Percentiles rank a stretch among this genome's conserved stretches.
Conservation (phyloP, 1,140 invertebrate species). For the Cydia fagiglandana region DNA sequence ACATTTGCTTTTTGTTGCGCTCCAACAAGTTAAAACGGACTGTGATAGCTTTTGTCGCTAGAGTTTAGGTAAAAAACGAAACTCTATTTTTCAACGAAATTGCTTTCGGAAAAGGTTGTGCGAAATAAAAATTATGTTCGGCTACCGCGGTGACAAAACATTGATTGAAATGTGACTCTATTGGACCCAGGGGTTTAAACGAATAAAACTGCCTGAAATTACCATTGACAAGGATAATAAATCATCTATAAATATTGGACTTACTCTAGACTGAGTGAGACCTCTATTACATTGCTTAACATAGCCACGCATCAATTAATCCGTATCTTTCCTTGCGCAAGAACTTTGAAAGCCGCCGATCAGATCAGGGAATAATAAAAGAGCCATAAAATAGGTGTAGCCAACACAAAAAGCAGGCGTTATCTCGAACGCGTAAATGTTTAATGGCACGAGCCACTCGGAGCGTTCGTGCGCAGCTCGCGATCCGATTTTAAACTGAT, state of each 20-base stretch:
- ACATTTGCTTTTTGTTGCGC: slow-evolving; percentile 54
- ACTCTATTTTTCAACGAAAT: slow-evolving; percentile 30
- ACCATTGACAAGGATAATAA: background rate
- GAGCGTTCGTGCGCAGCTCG: slow-evolving; percentile 54
- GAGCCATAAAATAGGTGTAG: slow-evolving; percentile 60
- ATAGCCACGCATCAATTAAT: slow-evolving; percentile 48
- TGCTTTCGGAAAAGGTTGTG: slow-evolving; percentile 21
- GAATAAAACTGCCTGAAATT: background rate
- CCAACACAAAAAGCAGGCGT: slow-evolving; percentile 67
- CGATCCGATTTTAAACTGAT: slow-evolving; percentile 74
- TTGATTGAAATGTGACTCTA: slow-evolving; percentile 14
- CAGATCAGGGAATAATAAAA: slow-evolving; percentile 71
- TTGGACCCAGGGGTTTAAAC: background rate
- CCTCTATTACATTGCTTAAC: background rate
- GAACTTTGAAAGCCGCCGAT: slow-evolving; percentile 51
- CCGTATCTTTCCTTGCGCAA: slow-evolving; percentile 64
- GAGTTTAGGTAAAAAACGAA: slow-evolving; percentile 25
- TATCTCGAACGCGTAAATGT: slow-evolving; percentile 72
- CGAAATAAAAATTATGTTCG: slow-evolving; percentile 16
- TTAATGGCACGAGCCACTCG: slow-evolving; percentile 66
- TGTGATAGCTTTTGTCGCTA: slow-evolving; percentile 38
- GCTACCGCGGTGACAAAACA: slow-evolving; percentile 4
- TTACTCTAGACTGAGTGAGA: background rate
- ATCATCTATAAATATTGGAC: background rate
- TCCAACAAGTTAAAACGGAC: slow-evolving; percentile 48